Evolutionary conservation across 2,113 vertebrate genomes (phyloP).

Genomic region (Procapra przewalskii): DNA sequence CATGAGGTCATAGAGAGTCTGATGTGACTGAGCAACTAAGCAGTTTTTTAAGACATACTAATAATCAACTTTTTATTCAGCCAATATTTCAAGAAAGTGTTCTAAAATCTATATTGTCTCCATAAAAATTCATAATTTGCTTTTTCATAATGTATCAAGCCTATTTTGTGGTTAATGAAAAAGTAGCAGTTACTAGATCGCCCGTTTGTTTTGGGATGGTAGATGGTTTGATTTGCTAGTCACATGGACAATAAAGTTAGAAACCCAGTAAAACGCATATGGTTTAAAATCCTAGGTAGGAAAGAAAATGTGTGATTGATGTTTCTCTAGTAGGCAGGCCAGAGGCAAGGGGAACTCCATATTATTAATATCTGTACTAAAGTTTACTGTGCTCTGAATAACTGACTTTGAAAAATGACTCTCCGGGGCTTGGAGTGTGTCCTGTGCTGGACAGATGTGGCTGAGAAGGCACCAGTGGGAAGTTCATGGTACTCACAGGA

Average conservation of each 20-base stretch:
- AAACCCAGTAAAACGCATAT: background rate
- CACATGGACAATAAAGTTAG: background rate
- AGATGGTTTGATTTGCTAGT: background rate
- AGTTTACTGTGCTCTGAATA: background rate
- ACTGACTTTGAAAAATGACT: slow-evolving; percentile 35
- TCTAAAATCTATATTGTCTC: background rate
- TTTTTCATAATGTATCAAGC: background rate
- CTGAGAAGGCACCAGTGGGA: background rate
- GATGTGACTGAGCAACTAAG: fast-evolving
- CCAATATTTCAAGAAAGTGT: background rate
- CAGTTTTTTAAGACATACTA: background rate
- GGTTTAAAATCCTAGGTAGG: background rate
- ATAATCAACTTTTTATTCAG: background rate
- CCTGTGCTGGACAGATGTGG: background rate
- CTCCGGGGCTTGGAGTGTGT: background rate
- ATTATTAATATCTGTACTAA: background rate
- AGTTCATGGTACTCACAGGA: background rate
- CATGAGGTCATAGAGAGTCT: background rate
- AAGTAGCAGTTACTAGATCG: background rate
- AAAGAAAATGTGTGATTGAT: background rate
- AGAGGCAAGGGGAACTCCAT: background rate
- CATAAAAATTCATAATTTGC: background rate
- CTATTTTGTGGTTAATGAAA: slow-evolving; percentile 14
- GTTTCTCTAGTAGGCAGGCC: background rate
- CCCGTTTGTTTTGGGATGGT: background rate